These are phyloP conservation scores for Ptyas mucosa DNA, from an alignment of 2,113 vertebrate genomes.

Conservation along the genomic window DNA sequence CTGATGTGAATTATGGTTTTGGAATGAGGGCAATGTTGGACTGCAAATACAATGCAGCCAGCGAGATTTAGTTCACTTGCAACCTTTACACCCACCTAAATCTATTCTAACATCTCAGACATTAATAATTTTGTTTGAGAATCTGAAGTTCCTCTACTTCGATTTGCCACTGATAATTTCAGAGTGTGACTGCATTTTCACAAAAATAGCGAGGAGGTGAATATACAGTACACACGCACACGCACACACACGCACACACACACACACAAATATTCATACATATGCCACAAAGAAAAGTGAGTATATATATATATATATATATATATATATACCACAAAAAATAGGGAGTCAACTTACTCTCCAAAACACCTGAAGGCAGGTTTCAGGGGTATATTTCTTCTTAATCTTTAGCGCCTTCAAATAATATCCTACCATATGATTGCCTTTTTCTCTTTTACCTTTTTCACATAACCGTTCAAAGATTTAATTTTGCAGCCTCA, in stretches of 20 bases:
- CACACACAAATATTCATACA: too few species aligned
- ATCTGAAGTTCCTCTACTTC: conserved; percentile 17
- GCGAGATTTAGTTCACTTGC: conserved; percentile 47
- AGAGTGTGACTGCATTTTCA: conserved; percentile 19
- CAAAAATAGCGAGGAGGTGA: not conserved
- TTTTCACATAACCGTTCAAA: not conserved
- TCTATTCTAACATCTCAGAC: conserved; percentile 44
- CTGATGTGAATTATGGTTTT: conserved; percentile 24
- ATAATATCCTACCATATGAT: not conserved
- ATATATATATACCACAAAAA: too few species aligned
- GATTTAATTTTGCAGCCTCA: not conserved
- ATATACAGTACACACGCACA: too few species aligned
- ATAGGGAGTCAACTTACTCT: too few species aligned
- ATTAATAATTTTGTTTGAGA: conserved; percentile 43
- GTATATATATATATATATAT: too few species aligned
- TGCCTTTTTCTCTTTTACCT: not conserved
- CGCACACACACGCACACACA: too few species aligned
- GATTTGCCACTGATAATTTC: not conserved
- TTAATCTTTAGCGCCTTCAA: not conserved
- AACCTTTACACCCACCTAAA: conserved; percentile 41
- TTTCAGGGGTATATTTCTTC: not conserved
- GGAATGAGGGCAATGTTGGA: conserved; percentile 38
- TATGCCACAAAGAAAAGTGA: too few species aligned
- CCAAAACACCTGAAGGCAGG: too few species aligned
- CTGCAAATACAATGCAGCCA: conserved; percentile 36